Percentiles rank a stretch among this genome's conserved stretches.
These are phyloP conservation scores for Onychomys leucogaster DNA, from an alignment of 2,797 vertebrate genomes.

Conservation along the genomic window DNA sequence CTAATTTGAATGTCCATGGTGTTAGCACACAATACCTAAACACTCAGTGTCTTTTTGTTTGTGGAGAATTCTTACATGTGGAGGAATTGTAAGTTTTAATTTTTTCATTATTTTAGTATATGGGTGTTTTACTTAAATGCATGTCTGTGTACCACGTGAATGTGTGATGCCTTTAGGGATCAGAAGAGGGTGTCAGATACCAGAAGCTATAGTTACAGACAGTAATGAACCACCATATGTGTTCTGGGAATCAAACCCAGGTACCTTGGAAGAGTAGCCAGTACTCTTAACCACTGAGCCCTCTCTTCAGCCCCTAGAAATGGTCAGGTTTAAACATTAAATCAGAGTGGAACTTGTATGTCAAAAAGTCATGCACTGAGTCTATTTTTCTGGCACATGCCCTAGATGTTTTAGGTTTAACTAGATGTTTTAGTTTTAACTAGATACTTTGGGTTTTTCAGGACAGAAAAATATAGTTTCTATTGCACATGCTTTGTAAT, in stretches of 20 bases:
- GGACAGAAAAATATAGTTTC: neutral
- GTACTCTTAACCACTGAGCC: neutral
- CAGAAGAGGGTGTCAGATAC: neutral
- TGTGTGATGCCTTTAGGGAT: neutral
- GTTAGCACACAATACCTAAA: neutral
- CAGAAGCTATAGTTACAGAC: neutral
- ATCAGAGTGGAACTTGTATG: neutral
- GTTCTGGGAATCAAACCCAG: neutral
- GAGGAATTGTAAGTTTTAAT: neutral
- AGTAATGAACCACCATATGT: neutral
- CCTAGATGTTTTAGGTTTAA: neutral
- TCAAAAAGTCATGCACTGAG: neutral
- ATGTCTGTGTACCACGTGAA: too few relatives aligned
- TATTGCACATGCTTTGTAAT: neutral
- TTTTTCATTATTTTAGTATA: neutral
- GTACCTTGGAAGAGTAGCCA: neutral
- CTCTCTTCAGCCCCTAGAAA: neutral
- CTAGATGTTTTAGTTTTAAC: neutral
- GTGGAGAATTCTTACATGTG: neutral
- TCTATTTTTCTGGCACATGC: neutral
- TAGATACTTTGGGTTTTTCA: conserved; percentile 27
- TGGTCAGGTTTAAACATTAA: neutral
- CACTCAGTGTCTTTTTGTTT: neutral
- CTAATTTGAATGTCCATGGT: neutral
- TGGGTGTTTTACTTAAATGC: neutral